Percentiles rank a stretch among this genome's conserved stretches.
phyloP scores from a whole-genome alignment of 2,797 vertebrate genomes.

The Leptoclinus maculatus region DNA sequence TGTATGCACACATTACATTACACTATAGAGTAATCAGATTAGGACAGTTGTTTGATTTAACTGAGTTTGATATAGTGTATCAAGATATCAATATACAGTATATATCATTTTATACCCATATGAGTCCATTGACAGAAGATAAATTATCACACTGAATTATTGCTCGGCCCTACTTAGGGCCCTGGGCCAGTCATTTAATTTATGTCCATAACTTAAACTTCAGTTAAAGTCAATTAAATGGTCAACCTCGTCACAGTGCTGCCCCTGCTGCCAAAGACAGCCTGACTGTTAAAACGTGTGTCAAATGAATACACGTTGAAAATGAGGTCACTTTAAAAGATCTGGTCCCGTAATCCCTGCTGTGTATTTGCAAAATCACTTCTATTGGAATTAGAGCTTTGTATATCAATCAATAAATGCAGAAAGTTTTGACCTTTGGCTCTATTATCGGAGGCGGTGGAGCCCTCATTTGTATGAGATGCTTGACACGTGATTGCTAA shows the following conservation, averaged over 20 bases:
- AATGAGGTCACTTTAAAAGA: background rate
- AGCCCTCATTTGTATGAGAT: background rate
- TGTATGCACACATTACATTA: background rate
- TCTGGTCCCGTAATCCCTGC: background rate
- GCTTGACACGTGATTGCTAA: background rate
- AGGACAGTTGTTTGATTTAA: background rate
- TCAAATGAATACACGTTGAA: background rate
- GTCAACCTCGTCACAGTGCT: background rate
- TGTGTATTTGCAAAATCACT: background rate
- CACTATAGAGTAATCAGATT: no score
- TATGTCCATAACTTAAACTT: background rate
- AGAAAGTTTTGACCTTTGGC: background rate
- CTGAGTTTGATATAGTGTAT: background rate
- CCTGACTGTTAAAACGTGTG: conserved; percentile 3
- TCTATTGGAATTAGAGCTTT: background rate
- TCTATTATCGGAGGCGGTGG: background rate
- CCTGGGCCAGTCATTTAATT: background rate
- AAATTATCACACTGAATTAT: background rate
- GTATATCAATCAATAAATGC: background rate
- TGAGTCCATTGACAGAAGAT: background rate
- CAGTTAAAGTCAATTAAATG: background rate
- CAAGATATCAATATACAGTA: no score
- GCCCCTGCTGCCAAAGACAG: background rate
- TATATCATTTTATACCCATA: background rate
- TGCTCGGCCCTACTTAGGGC: background rate